A percentile compares a stretch with the other conserved stretches of the same genome.
Conservation (phyloP, 2,888 invertebrate species). For the Invenusta paracnida region DNA sequence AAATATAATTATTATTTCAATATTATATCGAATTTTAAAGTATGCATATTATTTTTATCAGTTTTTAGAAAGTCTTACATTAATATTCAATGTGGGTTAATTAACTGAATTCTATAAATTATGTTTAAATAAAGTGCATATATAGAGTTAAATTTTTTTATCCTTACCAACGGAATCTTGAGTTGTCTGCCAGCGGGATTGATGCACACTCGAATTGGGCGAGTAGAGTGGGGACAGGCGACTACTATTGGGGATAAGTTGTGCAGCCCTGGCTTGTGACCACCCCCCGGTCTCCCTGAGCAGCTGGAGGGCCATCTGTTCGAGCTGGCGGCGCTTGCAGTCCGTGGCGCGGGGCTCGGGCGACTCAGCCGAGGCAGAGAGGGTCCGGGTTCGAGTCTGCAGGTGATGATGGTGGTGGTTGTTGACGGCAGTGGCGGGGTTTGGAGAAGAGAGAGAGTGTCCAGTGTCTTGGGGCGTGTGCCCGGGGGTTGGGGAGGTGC, state of each 20-base stretch:
- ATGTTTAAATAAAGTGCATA: too few relatives aligned
- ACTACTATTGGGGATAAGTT: background rate
- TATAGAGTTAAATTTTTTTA: background rate
- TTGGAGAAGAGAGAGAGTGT: background rate
- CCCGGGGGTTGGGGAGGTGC: background rate
- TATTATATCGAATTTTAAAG: too few relatives aligned
- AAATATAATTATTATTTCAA: too few relatives aligned
- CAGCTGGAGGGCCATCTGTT: slow-evolving; percentile 7
- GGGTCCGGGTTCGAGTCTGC: too few relatives aligned
- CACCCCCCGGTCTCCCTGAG: background rate
- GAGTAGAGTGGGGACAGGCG: background rate
- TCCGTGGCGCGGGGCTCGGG: background rate
- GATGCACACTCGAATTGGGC: background rate
- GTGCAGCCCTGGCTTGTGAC: background rate
- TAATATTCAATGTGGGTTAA: too few relatives aligned
- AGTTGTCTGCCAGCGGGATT: slow-evolving; percentile 3
- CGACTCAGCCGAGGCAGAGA: too few relatives aligned
- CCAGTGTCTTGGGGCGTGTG: background rate
- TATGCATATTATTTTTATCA: too few relatives aligned
- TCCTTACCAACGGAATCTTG: background rate
- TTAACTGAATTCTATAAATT: too few relatives aligned
- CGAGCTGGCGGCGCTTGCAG: slow-evolving; percentile 2
- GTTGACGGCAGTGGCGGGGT: background rate
- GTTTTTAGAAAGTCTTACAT: too few relatives aligned
- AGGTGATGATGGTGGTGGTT: too few relatives aligned